Conservation (phyloP, 2,888 invertebrate genomes). For the Folsomia candida region DNA sequence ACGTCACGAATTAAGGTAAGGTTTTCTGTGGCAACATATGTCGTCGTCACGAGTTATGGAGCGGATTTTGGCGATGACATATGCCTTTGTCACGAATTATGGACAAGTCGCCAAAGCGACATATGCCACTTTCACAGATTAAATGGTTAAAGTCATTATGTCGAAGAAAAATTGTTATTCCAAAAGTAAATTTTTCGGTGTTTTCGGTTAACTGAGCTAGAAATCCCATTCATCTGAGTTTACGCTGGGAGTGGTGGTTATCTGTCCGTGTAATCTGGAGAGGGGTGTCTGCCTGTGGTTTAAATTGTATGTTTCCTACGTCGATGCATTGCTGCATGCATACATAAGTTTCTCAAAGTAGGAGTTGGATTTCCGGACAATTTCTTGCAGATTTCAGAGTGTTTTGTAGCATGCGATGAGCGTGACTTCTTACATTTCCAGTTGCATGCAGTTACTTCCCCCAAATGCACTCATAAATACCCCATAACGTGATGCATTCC, state of each 20-base stretch:
- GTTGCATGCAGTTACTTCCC: neutral
- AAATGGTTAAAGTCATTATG: neutral
- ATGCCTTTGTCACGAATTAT: no score
- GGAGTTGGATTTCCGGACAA: neutral
- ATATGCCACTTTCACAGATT: no score
- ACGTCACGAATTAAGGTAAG: no score
- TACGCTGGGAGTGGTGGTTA: neutral
- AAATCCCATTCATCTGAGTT: neutral
- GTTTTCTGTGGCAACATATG: no score
- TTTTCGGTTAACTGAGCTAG: neutral
- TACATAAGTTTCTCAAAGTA: neutral
- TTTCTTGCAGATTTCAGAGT: neutral
- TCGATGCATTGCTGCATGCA: neutral
- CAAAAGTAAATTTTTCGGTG: neutral
- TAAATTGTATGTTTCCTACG: neutral
- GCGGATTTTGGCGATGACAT: no score
- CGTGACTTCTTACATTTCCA: neutral
- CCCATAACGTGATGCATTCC: neutral
- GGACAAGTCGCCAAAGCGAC: no score
- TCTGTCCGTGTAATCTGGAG: conserved; percentile 7
- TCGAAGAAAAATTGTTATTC: neutral
- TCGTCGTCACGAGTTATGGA: no score
- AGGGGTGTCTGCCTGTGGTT: neutral
- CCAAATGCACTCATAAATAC: neutral
- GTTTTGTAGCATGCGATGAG: neutral